A percentile compares a stretch with the other conserved stretches of the same genome.
Evolutionary conservation across 2,797 vertebrate genomes (phyloP).

Genomic region (Valencia hispanica): DNA sequence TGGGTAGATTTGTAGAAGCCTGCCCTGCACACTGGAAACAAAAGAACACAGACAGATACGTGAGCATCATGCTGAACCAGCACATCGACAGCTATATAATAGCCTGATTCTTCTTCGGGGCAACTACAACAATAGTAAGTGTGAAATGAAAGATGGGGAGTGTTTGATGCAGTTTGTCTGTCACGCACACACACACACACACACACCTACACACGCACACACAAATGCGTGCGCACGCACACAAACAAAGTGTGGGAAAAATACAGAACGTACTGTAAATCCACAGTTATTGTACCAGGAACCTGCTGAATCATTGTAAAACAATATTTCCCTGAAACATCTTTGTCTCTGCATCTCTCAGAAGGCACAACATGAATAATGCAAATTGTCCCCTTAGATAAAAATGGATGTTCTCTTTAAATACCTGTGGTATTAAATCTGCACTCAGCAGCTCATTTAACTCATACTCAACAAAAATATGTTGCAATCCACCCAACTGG

Average conservation of each 20-base stretch:
- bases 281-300: slow-evolving; percentile 40
- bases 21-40: slow-evolving; percentile 87
- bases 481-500: slow-evolving; percentile 74
- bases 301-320: slow-evolving; percentile 40
- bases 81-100: slow-evolving; percentile 28
- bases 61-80: slow-evolving; percentile 53
- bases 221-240: no score
- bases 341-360: slow-evolving; percentile 65
- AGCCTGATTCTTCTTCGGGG: slow-evolving; percentile 23
- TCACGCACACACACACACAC: slow-evolving; percentile 22
- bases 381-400: slow-evolving; percentile 78
- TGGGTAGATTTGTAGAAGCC: slow-evolving; percentile 94
- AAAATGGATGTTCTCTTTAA: slow-evolving; percentile 76
- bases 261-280: slow-evolving; percentile 27
- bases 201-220: slow-evolving; percentile 17
- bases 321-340: slow-evolving; percentile 60
- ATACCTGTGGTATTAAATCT: slow-evolving; percentile 78
- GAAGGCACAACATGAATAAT: slow-evolving; percentile 78
- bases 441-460: slow-evolving; percentile 79
- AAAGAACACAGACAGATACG: slow-evolving; percentile 63
- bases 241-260: slow-evolving; percentile 15
- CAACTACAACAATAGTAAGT: slow-evolving; percentile 31
- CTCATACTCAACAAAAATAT: slow-evolving; percentile 73
- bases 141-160: slow-evolving; percentile 26
- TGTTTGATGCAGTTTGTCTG: slow-evolving; percentile 24